Percentiles rank a stretch among this genome's conserved stretches.
Conservation (phyloP, 2,888 invertebrate species). For the Daptonema setosum region DNA sequence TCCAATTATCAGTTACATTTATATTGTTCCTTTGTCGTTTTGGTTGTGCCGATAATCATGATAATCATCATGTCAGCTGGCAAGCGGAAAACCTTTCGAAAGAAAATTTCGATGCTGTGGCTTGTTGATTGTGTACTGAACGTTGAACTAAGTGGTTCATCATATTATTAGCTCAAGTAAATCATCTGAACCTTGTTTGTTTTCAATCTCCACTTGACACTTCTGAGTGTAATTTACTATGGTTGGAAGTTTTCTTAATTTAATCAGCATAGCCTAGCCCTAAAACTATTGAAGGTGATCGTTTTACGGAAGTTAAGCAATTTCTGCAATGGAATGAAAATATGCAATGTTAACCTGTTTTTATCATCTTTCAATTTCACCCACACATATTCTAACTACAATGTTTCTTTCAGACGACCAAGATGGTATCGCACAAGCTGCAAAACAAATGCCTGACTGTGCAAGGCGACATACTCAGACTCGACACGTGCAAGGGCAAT, state of each 20-base stretch:
- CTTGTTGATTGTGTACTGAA: too few species aligned
- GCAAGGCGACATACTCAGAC: constrained; percentile 7
- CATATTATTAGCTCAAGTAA: too few species aligned
- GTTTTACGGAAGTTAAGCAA: too few species aligned
- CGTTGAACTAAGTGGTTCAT: too few species aligned
- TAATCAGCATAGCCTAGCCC: too few species aligned
- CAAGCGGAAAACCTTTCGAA: too few species aligned
- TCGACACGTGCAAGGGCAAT: not conserved
- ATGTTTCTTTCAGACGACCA: constrained; percentile 5
- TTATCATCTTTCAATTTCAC: not conserved
- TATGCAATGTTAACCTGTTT: not conserved
- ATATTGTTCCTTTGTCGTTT: not conserved
- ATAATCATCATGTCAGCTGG: not conserved
- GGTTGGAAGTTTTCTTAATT: too few species aligned
- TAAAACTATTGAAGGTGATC: too few species aligned
- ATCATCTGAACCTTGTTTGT: too few species aligned
- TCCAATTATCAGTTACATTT: not conserved
- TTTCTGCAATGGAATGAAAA: too few species aligned
- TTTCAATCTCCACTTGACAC: too few species aligned
- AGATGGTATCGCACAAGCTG: constrained; percentile 17
- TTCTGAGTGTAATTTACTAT: too few species aligned
- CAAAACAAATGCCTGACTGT: constrained; percentile 19
- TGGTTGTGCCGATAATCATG: not conserved
- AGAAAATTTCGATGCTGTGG: not conserved
- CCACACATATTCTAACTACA: not conserved